These are phyloP conservation scores for Rhynchopsitta pachyrhyncha DNA, from an alignment of 2,113 vertebrate genomes.

Conservation along the genomic window DNA sequence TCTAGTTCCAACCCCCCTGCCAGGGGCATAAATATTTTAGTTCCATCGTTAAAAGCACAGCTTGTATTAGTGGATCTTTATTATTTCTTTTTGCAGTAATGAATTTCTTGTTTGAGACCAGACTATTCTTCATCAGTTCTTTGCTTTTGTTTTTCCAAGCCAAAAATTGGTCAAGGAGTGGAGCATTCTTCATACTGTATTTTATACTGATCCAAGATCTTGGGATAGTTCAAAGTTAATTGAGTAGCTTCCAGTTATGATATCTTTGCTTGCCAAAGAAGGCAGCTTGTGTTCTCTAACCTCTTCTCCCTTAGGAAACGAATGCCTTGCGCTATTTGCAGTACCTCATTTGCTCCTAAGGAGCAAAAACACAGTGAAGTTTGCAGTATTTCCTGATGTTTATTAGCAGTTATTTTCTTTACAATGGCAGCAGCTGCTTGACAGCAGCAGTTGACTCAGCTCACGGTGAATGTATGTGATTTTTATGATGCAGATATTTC, in stretches of 20 bases:
- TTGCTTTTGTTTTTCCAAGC: conserved; percentile 34
- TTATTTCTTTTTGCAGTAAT: not conserved
- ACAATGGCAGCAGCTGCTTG: conserved; percentile 15
- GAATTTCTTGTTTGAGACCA: not conserved
- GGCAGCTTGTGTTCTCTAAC: not conserved
- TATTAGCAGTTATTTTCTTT: not conserved
- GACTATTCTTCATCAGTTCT: not conserved
- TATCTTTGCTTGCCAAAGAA: conserved; percentile 7
- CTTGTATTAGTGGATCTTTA: not conserved
- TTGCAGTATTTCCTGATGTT: conserved; percentile 16
- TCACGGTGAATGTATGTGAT: not conserved
- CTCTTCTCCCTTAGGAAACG: not conserved
- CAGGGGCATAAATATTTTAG: not conserved
- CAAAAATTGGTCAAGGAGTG: conserved; percentile 4
- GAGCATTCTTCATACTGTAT: not conserved
- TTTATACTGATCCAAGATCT: not conserved
- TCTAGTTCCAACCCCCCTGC: too few relatives aligned
- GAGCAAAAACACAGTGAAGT: not conserved
- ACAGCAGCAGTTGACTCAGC: conserved; percentile 17
- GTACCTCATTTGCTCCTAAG: not conserved
- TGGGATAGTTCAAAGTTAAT: conserved; percentile 11
- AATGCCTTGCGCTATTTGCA: not conserved
- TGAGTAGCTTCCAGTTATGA: not conserved
- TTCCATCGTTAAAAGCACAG: not conserved
- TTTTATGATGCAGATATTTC: conserved; percentile 3